phyloP scores from a whole-genome alignment of 2,888 invertebrate species.

The Listrodromus nycthemerus region DNA sequence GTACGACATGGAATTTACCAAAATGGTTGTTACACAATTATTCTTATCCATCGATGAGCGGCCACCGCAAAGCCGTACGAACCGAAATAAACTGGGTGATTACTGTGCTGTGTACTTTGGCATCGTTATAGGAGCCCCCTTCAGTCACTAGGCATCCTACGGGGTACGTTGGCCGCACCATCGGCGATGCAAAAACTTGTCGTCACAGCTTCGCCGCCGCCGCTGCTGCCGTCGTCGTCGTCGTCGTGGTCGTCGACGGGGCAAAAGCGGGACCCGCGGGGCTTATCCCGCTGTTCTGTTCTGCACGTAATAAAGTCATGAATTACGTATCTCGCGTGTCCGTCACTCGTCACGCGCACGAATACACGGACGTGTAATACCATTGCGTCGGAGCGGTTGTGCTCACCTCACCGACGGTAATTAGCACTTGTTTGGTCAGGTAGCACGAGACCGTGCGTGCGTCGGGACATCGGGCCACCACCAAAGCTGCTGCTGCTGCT shows the following conservation, averaged over 20 bases:
- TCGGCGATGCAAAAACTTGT: conserved; percentile 55
- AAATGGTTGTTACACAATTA: neutral
- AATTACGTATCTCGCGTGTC: conserved; percentile 71
- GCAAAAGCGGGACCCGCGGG: conserved; percentile 27
- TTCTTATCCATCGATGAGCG: neutral
- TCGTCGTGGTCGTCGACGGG: conserved; percentile 22
- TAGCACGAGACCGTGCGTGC: conserved; percentile 69
- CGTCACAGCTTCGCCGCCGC: conserved; percentile 61
- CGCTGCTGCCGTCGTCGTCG: conserved; percentile 19
- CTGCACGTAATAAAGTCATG: conserved; percentile 73
- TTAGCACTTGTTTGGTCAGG: conserved; percentile 72
- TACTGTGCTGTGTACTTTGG: neutral
- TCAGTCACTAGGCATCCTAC: conserved; percentile 14
- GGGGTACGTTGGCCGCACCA: conserved; percentile 25
- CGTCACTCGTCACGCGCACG: conserved; percentile 68
- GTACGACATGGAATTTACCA: neutral
- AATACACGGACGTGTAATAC: conserved; percentile 29
- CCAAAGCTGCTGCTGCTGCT: conserved; percentile 53
- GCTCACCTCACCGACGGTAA: conserved; percentile 70
- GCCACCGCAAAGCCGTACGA: neutral
- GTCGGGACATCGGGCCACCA: conserved; percentile 60
- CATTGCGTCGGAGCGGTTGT: conserved; percentile 18
- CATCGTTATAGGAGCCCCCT: conserved; percentile 27
- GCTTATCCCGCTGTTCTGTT: conserved; percentile 43
- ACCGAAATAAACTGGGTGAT: neutral